These are phyloP conservation scores for Panurus biarmicus DNA, from an alignment of 2,113 vertebrate genomes.

Conservation along the genomic window DNA sequence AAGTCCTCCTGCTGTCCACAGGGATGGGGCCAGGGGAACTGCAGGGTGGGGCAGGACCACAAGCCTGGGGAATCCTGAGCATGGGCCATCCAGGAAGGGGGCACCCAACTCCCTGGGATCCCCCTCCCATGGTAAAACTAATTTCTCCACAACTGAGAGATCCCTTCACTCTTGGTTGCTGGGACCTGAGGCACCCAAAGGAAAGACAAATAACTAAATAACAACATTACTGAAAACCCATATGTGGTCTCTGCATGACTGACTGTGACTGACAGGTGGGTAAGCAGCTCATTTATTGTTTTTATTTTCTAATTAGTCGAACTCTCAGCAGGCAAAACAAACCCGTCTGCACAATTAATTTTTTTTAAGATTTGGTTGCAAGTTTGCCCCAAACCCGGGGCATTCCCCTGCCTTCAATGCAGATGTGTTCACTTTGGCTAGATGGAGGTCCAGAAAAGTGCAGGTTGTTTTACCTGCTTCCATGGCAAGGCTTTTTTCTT, in stretches of 20 bases:
- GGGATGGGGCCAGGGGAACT: accelerated
- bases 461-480: neutral
- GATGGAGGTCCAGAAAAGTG: neutral
- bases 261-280: accelerated
- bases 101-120: accelerated
- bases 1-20: accelerated
- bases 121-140: accelerated
- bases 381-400: neutral
- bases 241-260: neutral
- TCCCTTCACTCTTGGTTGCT: neutral
- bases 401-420: neutral
- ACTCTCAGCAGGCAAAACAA: neutral
- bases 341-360: too few relatives aligned
- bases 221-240: neutral
- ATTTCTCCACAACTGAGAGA: neutral
- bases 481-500: neutral
- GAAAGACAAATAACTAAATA: neutral
- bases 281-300: neutral
- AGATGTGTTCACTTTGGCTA: neutral
- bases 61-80: neutral
- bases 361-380: neutral
- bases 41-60: neutral
- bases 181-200: neutral
- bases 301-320: neutral
- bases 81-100: accelerated